Base-by-base conservation (phyloP, 2,113 vertebrate genomes). In the Lates calcarifer region DNA sequence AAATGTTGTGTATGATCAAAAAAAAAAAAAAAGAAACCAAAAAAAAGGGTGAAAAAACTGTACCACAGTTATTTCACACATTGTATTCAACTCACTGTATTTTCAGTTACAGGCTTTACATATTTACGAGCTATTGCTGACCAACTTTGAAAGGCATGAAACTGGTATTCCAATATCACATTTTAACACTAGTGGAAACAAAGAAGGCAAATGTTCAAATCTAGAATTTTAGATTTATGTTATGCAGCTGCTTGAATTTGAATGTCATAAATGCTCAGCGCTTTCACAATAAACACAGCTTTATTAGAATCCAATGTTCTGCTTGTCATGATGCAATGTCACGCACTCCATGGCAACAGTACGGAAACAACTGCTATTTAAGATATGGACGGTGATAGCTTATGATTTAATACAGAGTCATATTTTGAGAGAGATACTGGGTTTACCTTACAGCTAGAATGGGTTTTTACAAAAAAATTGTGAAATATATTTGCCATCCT, bases 231-330 rank as follows among this genome's bases (percentile, higher is more conserved):
- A 68, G 87, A 91, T 92, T 90, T 89, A 93, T 91, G 82, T 56
- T 47, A 35, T 62, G 89, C 92, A 93, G 91, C 93, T 93, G 89
- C 80, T 87, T 66, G 68, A 77, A 84, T 85, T 83, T 85, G 63
- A 79, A 64, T 56, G 73, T 49, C 81, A 82, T 78, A 87, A 79
- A 89, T 81, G 76, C 83, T 79, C 79, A 45, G 28, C 43, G 74
- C 79, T 82, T 91, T 82, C 69, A 79, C 76, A 88, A 85, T 86
- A 81, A 91, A 90, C 80, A 83, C 77, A 63, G 83, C 85, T 90
- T 87, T 92, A 86, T 89, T 83, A 78, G 61, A 87, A 88, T 84
- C 71, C 63, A 74, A 87, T 92, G 88, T 88, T 91, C 80, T 83
- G 86, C 76, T 45, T 86, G 88, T 86, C 86, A 81, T 61, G 84